phyloP scores from a whole-genome alignment of 2,797 vertebrate species.

The Alcedo atthis region DNA sequence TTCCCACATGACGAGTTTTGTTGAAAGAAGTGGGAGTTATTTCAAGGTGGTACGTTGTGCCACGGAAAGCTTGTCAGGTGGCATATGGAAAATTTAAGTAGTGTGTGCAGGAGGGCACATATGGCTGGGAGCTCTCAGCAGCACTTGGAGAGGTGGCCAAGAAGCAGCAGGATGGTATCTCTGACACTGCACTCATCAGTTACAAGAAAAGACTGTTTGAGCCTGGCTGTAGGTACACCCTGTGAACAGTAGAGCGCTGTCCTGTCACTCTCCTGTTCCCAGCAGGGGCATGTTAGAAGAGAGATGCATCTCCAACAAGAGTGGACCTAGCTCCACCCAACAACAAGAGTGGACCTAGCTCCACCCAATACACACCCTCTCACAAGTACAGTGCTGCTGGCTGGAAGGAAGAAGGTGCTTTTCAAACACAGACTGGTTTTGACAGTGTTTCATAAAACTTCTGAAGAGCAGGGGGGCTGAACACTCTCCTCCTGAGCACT shows the following conservation, averaged over 20 bases:
- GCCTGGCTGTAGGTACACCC: neutral
- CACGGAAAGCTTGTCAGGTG: slow-evolving; percentile 30
- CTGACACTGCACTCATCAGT: neutral
- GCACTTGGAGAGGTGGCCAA: neutral
- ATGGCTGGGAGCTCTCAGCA: slow-evolving; percentile 11
- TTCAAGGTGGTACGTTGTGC: slow-evolving; percentile 33
- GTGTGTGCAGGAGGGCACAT: neutral
- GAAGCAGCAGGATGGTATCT: neutral
- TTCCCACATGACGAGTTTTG: neutral
- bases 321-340: neutral
- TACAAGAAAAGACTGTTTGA: neutral
- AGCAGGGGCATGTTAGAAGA: neutral
- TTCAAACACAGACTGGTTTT: neutral
- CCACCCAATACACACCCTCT: neutral
- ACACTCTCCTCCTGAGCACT: slow-evolving; percentile 27
- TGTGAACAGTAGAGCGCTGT: neutral
- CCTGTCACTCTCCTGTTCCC: neutral
- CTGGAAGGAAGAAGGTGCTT: neutral
- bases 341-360: rapidly evolving
- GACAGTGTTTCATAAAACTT: slow-evolving; percentile 16
- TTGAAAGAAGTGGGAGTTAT: slow-evolving; percentile 25
- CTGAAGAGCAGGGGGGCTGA: slow-evolving; percentile 14
- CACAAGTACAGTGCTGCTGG: neutral
- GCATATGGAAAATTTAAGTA: slow-evolving; percentile 30
- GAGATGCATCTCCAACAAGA: neutral